Evolutionary conservation across 1,140 invertebrate species (phyloP), one percentile per base, ranked within the genome.

Genomic region (Drosophila tristis): DNA sequence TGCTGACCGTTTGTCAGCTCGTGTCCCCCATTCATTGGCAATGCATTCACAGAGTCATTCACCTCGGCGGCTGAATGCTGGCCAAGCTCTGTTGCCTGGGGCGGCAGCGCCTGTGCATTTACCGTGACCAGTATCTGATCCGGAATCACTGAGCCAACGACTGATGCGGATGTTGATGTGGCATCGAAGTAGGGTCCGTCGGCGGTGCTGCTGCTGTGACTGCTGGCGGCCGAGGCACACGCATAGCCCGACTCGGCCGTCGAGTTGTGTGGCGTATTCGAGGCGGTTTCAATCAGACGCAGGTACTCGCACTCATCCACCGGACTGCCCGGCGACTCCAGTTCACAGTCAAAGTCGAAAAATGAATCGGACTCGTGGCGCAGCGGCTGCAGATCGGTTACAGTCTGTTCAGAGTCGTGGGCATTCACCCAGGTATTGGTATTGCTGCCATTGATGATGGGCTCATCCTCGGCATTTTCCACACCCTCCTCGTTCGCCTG

Each of bases 251-350:
- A 93, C 67, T 94, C 93, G 20, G 92, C 81, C 72, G 94, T 94
- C 9, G 90, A 90, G 72, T 92, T 74, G 43, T 93, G 85, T 57
- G 89, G 92, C 48, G 93, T 92, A 43, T 92, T 92, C 61, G 92
- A 93, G 20, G 93, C 84, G 26, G 90, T 92, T 35, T 93, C 93
- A 16, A 93, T 93, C n/a, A 92, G 70, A 54, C 90, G 82, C 74
- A 91, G 77, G 73, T 92, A 92, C 81, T 92, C 91, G 65, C 91
- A 91, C 81, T 95, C 95, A 62, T 95, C 95, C 4, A 93, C 93
- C 0, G 95, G 95, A 76, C 95, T 96, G 15, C 93, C 94, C 0
- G 95, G 94, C 44, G 94, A 94, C 57, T 95, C 94, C 62, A 94
- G 92, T 65, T 95, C 94, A 25, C 94, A 91, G 82, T 95, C 95